Percentiles rank a stretch among this genome's conserved stretches.
Evolutionary conservation across 2,888 invertebrate genomes (phyloP).

Genomic region (Apeira syringaria): DNA sequence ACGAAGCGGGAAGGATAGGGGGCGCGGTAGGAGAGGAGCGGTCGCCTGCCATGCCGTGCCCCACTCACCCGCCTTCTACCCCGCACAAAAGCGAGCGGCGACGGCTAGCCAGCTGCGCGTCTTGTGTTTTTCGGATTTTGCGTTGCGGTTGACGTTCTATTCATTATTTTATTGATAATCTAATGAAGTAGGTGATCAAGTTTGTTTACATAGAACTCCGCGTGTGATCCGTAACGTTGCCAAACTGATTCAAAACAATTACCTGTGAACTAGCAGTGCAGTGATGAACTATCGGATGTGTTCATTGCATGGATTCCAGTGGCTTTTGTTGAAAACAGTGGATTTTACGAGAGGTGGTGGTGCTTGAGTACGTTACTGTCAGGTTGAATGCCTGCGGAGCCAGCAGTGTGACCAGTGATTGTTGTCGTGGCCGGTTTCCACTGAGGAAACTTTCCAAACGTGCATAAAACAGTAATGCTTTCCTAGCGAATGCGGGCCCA

Average conservation of each 20-base stretch:
- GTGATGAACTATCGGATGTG: conserved; percentile 54
- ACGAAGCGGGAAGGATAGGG: conserved; percentile 66
- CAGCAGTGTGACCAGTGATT: conserved; percentile 79
- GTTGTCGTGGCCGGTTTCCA: conserved; percentile 82
- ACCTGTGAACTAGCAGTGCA: conserved; percentile 51
- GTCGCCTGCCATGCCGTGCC: conserved; percentile 47
- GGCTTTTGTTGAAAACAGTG: conserved; percentile 78
- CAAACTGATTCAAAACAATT: conserved; percentile 25
- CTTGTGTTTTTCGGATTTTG: conserved; percentile 80
- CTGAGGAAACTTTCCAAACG: conserved; percentile 80
- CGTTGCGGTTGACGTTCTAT: conserved; percentile 74
- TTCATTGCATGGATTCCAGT: conserved; percentile 70
- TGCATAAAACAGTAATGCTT: conserved; percentile 81
- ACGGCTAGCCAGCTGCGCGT: conserved; percentile 74
- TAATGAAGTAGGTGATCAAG: conserved; percentile 56
- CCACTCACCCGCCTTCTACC: conserved; percentile 55
- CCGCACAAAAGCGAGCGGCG: conserved; percentile 74
- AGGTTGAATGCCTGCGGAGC: conserved; percentile 59
- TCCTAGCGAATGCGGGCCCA: conserved; percentile 78
- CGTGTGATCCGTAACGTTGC: conserved; percentile 54
- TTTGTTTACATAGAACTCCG: conserved; percentile 50
- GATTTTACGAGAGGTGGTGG: conserved; percentile 68
- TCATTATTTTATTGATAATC: conserved; percentile 58
- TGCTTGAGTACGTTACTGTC: conserved; percentile 67
- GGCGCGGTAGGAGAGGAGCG: conserved; percentile 56